Evolutionary conservation across 2,797 vertebrate genomes (phyloP).

Genomic region (Sebastes flavidus): DNA sequence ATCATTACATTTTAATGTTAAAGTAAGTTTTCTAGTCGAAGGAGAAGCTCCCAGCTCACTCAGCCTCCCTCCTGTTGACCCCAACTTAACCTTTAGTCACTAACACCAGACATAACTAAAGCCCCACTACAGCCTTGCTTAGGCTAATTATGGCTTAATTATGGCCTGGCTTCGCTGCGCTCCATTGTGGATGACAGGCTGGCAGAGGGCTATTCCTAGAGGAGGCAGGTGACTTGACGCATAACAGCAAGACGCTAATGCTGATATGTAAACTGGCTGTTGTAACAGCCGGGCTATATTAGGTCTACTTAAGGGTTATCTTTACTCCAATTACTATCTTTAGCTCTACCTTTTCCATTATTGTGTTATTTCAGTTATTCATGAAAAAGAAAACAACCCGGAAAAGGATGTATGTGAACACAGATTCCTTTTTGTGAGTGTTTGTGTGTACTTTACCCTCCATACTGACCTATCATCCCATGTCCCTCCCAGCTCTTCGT

Average conservation of each 20-base stretch:
- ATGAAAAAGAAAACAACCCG: too few species aligned
- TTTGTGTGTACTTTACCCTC: background rate
- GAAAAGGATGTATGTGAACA: background rate
- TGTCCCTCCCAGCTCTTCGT: background rate
- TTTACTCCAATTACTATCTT: conserved; percentile 7
- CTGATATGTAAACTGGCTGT: conserved; percentile 27
- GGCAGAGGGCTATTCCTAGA: conserved; percentile 39
- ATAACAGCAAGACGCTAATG: conserved; percentile 12
- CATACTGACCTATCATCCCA: background rate
- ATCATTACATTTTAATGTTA: background rate
- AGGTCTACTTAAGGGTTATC: conserved; percentile 21
- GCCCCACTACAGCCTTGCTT: conserved; percentile 4
- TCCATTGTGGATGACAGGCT: conserved; percentile 3
- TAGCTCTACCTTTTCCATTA: background rate
- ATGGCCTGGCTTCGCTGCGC: background rate
- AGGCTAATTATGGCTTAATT: conserved; percentile 34
- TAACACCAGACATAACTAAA: conserved; percentile 38
- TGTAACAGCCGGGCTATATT: conserved; percentile 1
- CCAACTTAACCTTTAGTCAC: conserved; percentile 28
- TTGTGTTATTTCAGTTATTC: background rate
- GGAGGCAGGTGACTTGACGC: conserved; percentile 10
- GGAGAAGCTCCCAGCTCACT: background rate
- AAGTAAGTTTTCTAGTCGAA: background rate
- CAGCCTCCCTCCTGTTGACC: conserved; percentile 9
- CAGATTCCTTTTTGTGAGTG: background rate